phyloP scores from a whole-genome alignment of 2,888 invertebrate species.

The Troglohyphantes excavatus region DNA sequence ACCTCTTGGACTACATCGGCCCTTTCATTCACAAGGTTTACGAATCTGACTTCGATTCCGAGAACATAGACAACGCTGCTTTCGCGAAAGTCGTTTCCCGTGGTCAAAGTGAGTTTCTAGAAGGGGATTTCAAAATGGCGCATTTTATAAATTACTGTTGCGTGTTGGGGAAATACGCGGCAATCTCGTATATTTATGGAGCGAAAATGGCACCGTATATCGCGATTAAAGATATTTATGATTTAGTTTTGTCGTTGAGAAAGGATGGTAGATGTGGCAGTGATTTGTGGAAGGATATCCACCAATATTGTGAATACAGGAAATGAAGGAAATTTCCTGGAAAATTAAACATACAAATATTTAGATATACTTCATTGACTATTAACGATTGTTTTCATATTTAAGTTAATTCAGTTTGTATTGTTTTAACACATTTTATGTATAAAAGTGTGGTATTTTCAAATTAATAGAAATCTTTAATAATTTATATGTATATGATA shows the following conservation, averaged over 20 bases:
- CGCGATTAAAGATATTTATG: background rate
- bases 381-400: too few relatives aligned
- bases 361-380: too few relatives aligned
- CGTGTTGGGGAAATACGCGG: background rate
- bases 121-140: background rate
- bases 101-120: background rate
- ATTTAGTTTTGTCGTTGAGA: background rate
- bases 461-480: too few relatives aligned
- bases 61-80: background rate
- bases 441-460: too few relatives aligned
- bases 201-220: background rate
- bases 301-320: background rate
- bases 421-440: too few relatives aligned
- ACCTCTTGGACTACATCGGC: background rate
- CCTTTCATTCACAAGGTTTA: background rate
- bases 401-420: too few relatives aligned
- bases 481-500: too few relatives aligned
- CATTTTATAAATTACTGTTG: background rate
- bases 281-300: background rate
- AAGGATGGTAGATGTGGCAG: background rate
- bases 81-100: background rate
- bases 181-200: constrained; percentile 10
- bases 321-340: too few relatives aligned
- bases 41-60: background rate
- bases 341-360: too few relatives aligned